Conservation (phyloP, 1,140 invertebrate genomes). For the Brachionus asplanchnoidis region DNA sequence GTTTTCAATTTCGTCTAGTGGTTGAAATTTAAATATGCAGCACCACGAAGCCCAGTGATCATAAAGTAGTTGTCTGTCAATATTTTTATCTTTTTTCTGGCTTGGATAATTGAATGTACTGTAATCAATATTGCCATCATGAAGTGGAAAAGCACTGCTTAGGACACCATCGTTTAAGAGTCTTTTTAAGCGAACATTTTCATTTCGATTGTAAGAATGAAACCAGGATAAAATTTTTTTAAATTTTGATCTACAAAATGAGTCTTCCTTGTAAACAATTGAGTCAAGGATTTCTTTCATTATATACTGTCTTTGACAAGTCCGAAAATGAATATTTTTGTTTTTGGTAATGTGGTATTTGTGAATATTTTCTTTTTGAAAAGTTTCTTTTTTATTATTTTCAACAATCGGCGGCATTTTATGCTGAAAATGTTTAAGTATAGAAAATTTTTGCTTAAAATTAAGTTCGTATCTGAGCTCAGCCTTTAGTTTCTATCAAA, state of each 20-base stretch:
- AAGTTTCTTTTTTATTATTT: neutral
- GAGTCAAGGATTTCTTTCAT: conserved; percentile 26
- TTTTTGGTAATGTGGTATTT: neutral
- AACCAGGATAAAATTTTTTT: neutral
- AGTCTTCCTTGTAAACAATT: neutral
- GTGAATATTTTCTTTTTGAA: conserved; percentile 10
- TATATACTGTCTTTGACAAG: neutral
- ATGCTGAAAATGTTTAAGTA: conserved; percentile 5
- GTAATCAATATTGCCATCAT: conserved; percentile 29
- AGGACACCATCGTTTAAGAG: conserved; percentile 13
- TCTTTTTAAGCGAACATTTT: neutral
- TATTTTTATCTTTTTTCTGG: neutral
- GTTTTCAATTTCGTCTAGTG: conserved; percentile 1
- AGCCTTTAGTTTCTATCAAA: neutral
- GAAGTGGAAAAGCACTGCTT: conserved; percentile 31
- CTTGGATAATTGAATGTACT: neutral
- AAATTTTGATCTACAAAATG: conserved; percentile 1
- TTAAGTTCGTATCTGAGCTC: neutral
- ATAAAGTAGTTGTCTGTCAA: conserved; percentile 23
- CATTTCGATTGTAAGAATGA: neutral
- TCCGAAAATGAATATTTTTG: conserved; percentile 9
- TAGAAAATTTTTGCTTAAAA: neutral
- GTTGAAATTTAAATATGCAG: conserved; percentile 35
- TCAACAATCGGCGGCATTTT: neutral
- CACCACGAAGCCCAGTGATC: conserved; percentile 28